Conservation (phyloP, 2,797 vertebrate genomes). For the Falco biarmicus region DNA sequence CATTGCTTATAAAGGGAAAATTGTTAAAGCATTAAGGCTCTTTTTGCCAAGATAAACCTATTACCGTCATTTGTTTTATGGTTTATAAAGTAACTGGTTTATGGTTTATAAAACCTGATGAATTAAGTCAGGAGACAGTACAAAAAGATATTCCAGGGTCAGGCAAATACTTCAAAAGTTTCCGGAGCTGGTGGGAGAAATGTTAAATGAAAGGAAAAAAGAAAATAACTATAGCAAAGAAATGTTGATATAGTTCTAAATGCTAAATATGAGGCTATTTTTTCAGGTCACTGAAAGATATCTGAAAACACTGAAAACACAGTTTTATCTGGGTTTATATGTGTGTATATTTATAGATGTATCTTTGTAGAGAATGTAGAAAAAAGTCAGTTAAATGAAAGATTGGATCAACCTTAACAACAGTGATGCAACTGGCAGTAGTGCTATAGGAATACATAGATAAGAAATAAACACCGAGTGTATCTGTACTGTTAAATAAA, state of each 20-base stretch:
- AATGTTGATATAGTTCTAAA: constrained; percentile 29
- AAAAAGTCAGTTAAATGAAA: background rate
- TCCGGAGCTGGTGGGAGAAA: background rate
- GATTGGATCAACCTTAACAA: background rate
- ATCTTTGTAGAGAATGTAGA: background rate
- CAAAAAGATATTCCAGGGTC: constrained; percentile 5
- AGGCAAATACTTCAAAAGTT: constrained; percentile 13
- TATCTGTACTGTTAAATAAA: background rate
- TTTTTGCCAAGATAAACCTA: background rate
- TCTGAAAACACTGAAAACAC: background rate
- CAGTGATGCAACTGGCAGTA: background rate
- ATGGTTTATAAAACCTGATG: background rate
- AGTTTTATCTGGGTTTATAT: background rate
- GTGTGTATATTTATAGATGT: background rate
- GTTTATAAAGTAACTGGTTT: constrained; percentile 22
- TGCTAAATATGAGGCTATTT: background rate
- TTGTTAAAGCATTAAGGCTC: constrained; percentile 1
- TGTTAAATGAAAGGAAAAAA: background rate
- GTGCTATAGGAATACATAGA: background rate
- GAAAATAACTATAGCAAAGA: background rate
- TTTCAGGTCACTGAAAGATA: background rate
- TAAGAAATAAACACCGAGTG: background rate
- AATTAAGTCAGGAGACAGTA: background rate
- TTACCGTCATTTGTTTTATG: background rate
- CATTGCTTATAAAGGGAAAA: constrained; percentile 53